Evolutionary conservation across 2,797 vertebrate genomes (phyloP).

Genomic region (Megalops cyprinoides): DNA sequence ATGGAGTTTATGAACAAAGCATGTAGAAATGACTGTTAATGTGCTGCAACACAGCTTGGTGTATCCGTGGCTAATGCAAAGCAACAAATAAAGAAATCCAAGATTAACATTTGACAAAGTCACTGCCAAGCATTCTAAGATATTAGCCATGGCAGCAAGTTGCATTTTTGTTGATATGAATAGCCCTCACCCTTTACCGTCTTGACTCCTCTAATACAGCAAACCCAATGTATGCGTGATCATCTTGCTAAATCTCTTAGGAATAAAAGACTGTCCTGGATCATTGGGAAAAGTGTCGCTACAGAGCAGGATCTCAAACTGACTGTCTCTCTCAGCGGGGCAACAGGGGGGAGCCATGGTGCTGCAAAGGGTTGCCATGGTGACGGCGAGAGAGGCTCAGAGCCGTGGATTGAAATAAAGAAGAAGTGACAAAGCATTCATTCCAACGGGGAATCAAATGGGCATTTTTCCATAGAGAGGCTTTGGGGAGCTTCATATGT

Average conservation of each 20-base stretch:
- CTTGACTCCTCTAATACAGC: too few species aligned
- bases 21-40: background rate
- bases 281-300: constrained; percentile 4
- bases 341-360: background rate
- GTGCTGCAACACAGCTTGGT: too few species aligned
- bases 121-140: background rate
- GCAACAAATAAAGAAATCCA: background rate
- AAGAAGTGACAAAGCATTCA: constrained; percentile 28
- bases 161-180: too few species aligned
- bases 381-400: constrained; percentile 15
- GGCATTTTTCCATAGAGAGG: background rate
- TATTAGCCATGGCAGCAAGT: background rate
- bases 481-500: background rate
- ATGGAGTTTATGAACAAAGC: background rate
- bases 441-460: background rate
- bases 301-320: background rate
- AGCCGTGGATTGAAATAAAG: background rate
- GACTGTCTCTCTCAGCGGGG: background rate
- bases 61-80: too few species aligned
- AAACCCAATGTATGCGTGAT: background rate
- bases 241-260: background rate
- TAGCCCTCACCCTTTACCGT: background rate
- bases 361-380: constrained; percentile 4
- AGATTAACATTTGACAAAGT: background rate
- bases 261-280: background rate